phyloP scores from a whole-genome alignment of 1,140 invertebrate genomes.

The Heliconius eleuchia region DNA sequence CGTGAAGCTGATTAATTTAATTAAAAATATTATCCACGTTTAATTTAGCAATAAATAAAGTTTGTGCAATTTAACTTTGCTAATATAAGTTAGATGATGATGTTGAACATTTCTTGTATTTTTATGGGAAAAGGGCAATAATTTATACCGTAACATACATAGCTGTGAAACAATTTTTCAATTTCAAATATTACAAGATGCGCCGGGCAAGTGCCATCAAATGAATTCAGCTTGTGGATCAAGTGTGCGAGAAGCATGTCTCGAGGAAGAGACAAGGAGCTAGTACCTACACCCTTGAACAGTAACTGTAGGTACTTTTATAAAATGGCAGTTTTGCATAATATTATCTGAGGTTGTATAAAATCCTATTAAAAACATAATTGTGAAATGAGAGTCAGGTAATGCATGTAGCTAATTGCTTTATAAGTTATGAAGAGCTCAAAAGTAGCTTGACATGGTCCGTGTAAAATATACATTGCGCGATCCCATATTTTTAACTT shows the following conservation, averaged over 20 bases:
- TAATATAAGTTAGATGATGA: too few relatives aligned
- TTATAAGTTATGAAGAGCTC: too few relatives aligned
- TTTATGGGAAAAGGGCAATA: background rate
- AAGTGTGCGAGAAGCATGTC: conserved; percentile 3
- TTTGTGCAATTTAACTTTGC: too few relatives aligned
- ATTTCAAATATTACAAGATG: conserved; percentile 2
- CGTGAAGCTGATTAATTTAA: background rate
- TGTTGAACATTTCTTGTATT: too few relatives aligned
- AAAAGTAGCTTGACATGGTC: too few relatives aligned
- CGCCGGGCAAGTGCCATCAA: conserved; percentile 11
- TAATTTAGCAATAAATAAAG: too few relatives aligned
- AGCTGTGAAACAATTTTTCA: background rate
- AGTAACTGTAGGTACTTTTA: background rate
- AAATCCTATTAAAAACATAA: too few relatives aligned
- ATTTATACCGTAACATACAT: background rate
- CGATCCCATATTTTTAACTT: too few relatives aligned
- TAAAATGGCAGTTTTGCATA: background rate
- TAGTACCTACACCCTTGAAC: background rate
- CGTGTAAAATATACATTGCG: too few relatives aligned
- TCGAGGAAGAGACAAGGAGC: conserved; percentile 4
- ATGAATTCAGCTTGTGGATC: conserved; percentile 5
- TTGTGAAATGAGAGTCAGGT: too few relatives aligned
- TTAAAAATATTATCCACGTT: background rate
- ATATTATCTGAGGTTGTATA: background rate
- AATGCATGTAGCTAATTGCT: too few relatives aligned